Evolutionary conservation across 2,113 vertebrate genomes (phyloP).

Genomic region (Laterallus jamaicensis): DNA sequence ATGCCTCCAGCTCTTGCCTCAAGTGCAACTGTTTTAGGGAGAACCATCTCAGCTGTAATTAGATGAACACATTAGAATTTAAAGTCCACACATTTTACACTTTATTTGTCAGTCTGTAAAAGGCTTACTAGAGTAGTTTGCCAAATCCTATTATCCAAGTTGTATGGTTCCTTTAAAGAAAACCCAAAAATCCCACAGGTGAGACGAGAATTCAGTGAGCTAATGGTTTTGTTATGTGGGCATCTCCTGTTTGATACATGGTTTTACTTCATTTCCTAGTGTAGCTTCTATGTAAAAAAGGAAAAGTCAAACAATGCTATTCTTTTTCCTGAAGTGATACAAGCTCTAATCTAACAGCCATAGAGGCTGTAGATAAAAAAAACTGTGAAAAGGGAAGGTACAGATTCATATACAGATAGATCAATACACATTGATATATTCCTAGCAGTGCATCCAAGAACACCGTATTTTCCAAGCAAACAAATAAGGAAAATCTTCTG

Average conservation of each 20-base stretch:
- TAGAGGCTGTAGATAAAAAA: not conserved
- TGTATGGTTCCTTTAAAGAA: not conserved
- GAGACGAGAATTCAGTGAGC: not conserved
- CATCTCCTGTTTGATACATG: not conserved
- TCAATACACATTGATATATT: not conserved
- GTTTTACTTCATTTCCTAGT: not conserved
- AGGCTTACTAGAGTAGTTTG: not conserved
- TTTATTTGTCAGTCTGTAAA: not conserved
- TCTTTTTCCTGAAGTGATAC: not conserved
- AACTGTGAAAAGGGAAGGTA: not conserved
- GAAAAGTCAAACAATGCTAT: not conserved
- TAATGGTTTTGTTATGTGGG: not conserved
- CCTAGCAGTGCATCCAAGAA: not conserved
- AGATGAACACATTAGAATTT: not conserved
- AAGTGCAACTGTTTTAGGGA: not conserved
- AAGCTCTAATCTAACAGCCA: not conserved
- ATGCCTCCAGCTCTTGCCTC: not conserved
- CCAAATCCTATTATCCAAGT: not conserved
- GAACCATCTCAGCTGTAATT: not conserved
- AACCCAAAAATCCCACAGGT: not conserved
- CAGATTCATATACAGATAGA: not conserved
- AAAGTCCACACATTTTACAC: not conserved
- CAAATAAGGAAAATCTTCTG: not conserved
- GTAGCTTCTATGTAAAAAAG: not conserved
- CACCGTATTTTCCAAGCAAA: not conserved